A percentile compares a stretch with the other conserved stretches of the same genome.
phyloP scores from a whole-genome alignment of 1,140 invertebrate genomes.

The Drosophila carrolli region DNA sequence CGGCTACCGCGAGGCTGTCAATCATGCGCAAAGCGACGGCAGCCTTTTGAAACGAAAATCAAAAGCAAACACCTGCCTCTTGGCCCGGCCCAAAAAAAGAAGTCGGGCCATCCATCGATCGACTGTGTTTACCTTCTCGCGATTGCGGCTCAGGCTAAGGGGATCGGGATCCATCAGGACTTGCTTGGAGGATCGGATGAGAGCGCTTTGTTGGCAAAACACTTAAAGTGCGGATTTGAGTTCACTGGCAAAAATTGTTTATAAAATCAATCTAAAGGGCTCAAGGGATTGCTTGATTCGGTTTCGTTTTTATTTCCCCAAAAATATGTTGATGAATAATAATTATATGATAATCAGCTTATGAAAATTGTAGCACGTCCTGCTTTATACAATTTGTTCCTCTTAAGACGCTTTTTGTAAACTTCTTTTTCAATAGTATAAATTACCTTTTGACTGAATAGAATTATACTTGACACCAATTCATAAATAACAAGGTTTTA shows the following conservation, averaged over 20 bases:
- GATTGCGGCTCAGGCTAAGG: constrained; percentile 14
- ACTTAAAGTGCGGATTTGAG: constrained; percentile 35
- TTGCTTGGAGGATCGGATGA: constrained; percentile 30
- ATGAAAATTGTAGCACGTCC: too few relatives aligned
- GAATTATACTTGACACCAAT: too few relatives aligned
- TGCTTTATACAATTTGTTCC: too few relatives aligned
- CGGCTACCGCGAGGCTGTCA: constrained; percentile 75
- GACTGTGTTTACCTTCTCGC: constrained; percentile 13
- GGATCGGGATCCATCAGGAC: constrained; percentile 52
- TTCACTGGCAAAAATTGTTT: constrained; percentile 15
- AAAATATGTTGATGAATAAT: not conserved
- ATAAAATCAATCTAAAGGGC: not conserved
- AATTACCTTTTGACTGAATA: too few relatives aligned
- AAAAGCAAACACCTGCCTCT: constrained; percentile 61
- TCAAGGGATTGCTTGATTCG: not conserved
- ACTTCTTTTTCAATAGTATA: too few relatives aligned
- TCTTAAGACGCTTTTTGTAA: too few relatives aligned
- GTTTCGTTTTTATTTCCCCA: accelerated
- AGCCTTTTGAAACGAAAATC: constrained; percentile 78
- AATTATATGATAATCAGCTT: too few relatives aligned
- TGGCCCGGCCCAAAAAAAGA: constrained; percentile 35
- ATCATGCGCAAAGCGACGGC: constrained; percentile 67
- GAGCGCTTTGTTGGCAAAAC: constrained; percentile 56
- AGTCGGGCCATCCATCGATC: not conserved
- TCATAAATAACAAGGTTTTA: too few relatives aligned